Evolutionary conservation across 2,888 invertebrate species (phyloP).

Genomic region (Spodoptera exigua): DNA sequence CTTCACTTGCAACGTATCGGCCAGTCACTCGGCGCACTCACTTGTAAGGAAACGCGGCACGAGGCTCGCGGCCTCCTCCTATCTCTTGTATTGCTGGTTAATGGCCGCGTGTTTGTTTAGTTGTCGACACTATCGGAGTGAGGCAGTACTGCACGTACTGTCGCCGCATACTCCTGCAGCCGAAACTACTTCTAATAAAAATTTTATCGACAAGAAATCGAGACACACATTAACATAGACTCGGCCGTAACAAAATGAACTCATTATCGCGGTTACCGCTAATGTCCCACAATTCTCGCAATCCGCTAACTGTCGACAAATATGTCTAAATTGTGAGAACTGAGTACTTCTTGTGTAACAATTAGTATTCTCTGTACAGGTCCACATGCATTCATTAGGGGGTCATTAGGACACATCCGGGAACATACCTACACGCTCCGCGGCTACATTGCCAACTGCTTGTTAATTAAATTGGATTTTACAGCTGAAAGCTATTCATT

Average conservation of each 20-base stretch:
- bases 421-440: slow-evolving; percentile 5
- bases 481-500: no score
- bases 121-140: no score
- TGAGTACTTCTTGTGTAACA: not conserved
- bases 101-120: no score
- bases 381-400: not conserved
- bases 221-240: not conserved
- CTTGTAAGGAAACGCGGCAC: slow-evolving; percentile 25
- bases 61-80: slow-evolving; percentile 13
- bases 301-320: slow-evolving; percentile 25
- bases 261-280: slow-evolving; percentile 17
- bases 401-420: slow-evolving; percentile 15
- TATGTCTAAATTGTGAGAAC: slow-evolving; percentile 31
- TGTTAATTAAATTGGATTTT: slow-evolving; percentile 4
- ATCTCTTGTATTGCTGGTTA: not conserved
- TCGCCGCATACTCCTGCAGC: no score
- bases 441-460: slow-evolving; percentile 4
- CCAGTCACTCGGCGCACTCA: not conserved
- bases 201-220: not conserved
- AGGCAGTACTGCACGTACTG: no score
- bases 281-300: slow-evolving; percentile 9
- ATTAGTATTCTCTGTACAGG: slow-evolving; percentile 6
- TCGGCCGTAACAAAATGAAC: slow-evolving; percentile 19
- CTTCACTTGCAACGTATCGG: slow-evolving; percentile 11
- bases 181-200: no score